Conservation (phyloP, 2,888 invertebrate genomes). For the Pinctada fucata region DNA sequence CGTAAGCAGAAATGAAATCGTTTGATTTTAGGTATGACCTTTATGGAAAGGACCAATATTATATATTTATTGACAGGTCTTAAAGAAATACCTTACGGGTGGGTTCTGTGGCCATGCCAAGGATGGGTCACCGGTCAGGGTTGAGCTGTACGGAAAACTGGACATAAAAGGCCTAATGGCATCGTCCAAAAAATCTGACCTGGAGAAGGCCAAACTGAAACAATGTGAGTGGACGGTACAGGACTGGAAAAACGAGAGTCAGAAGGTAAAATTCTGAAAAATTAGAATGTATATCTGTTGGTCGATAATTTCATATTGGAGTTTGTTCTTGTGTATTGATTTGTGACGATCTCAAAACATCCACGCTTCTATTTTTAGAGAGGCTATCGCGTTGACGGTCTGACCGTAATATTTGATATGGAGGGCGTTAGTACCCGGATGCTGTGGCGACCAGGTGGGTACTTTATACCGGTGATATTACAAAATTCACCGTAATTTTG, state of each 20-base stretch:
- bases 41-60: neutral
- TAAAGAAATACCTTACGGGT: slow-evolving; percentile 73
- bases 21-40: neutral
- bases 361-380: slow-evolving; percentile 49
- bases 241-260: slow-evolving; percentile 71
- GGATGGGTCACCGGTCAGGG: slow-evolving; percentile 72
- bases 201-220: slow-evolving; percentile 72
- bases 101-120: slow-evolving; percentile 74
- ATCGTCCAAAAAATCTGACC: slow-evolving; percentile 69
- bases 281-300: neutral
- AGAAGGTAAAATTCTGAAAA: slow-evolving; percentile 58
- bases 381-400: slow-evolving; percentile 72
- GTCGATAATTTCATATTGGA: no score
- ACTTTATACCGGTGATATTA: no score
- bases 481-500: no score
- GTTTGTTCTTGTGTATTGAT: no score
- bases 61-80: no score
- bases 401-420: slow-evolving; percentile 77
- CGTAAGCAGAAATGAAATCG: neutral
- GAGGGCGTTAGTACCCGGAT: slow-evolving; percentile 76
- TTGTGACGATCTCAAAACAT: no score
- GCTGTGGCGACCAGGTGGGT: slow-evolving; percentile 89
- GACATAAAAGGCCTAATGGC: slow-evolving; percentile 76
- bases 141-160: slow-evolving; percentile 73
- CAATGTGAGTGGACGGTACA: slow-evolving; percentile 71